A percentile compares a stretch with the other conserved stretches of the same genome.
Conservation (phyloP, 1,140 invertebrate genomes). For the Laodelphax striatellus region DNA sequence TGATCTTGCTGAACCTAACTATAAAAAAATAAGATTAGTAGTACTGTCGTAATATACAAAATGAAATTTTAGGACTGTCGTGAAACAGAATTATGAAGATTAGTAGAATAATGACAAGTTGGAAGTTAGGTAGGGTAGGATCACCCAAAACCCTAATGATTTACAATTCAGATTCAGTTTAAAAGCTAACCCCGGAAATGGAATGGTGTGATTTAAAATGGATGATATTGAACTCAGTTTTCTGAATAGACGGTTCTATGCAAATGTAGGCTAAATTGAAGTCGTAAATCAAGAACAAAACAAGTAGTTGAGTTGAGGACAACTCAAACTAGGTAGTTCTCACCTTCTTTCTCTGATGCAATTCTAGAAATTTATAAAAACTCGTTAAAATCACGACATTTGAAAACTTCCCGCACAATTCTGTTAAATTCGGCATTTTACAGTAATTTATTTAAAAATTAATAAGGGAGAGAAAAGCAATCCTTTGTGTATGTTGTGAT, state of each 20-base stretch:
- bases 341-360: slow-evolving; percentile 59
- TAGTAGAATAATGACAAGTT: too few relatives aligned
- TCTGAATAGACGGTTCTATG: background rate
- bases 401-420: slow-evolving; percentile 62
- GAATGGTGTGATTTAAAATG: too few relatives aligned
- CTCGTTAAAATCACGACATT: slow-evolving; percentile 60
- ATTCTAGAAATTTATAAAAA: slow-evolving; percentile 50
- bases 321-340: background rate
- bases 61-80: too few relatives aligned
- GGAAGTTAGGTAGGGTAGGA: too few relatives aligned
- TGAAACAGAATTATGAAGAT: too few relatives aligned
- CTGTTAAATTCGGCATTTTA: slow-evolving; percentile 35
- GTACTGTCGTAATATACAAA: too few relatives aligned
- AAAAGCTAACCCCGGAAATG: background rate
- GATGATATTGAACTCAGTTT: background rate
- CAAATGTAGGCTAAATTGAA: background rate
- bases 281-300: background rate
- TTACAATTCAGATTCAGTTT: background rate
- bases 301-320: too few relatives aligned
- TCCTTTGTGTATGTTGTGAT: too few relatives aligned
- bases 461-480: too few relatives aligned
- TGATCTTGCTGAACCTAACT: too few relatives aligned
- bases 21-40: too few relatives aligned
- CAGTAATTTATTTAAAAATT: background rate
- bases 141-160: too few relatives aligned